Evolutionary conservation across 2,797 vertebrate species (phyloP), one percentile per base, ranked within the genome.

Genomic region (Carcharodon carcharias): DNA sequence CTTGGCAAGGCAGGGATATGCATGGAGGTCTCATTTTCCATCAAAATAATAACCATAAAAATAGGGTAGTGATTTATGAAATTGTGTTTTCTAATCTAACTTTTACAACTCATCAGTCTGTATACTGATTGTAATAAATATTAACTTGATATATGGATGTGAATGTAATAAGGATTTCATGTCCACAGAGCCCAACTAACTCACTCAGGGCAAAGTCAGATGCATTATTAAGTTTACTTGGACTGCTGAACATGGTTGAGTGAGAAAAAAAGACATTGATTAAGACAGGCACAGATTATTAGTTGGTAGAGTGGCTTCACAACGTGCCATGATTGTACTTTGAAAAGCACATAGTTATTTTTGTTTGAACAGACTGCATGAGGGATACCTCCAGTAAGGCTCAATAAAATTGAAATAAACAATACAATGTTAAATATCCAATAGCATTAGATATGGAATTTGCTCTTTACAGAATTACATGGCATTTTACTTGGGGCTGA

Each of bases 101-200:
- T 26, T 93, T 45, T 93, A 67, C n/a, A 67, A 45, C 21, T 45
- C 91, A 45, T 67, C n/a, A 67, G 35, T 67, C 63, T 67, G 61
- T 67, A 45, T 45, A n/a, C 63, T 40, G 91, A 93, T 93, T 26
- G 8, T 67, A 67, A 93, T 93, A 93, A 93, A 67, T 93, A 40
- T 45, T 67, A 67, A 11, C 21, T 93, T 67, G n/a, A 93, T 67
- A 21, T 67, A 67, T 67, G 65, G 65, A 67, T 67, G 61, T 28
- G 91, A 93, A 45, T 93, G n/a, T 67, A 45, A 93, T 67, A 40
- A 93, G n/a, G n/a, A 67, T 93, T 45, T 67, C 61, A 67, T 91
- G 61, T 67, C 63, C 8, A 45, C n/a, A 93, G 35, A 67, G 91
- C 21, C 4, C 91, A 67, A 26, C 45, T 85, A 67, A 45, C 82